These are phyloP conservation scores for Lumbricus terrestris DNA, from an alignment of 2,888 invertebrate species.

Conservation along the genomic window DNA sequence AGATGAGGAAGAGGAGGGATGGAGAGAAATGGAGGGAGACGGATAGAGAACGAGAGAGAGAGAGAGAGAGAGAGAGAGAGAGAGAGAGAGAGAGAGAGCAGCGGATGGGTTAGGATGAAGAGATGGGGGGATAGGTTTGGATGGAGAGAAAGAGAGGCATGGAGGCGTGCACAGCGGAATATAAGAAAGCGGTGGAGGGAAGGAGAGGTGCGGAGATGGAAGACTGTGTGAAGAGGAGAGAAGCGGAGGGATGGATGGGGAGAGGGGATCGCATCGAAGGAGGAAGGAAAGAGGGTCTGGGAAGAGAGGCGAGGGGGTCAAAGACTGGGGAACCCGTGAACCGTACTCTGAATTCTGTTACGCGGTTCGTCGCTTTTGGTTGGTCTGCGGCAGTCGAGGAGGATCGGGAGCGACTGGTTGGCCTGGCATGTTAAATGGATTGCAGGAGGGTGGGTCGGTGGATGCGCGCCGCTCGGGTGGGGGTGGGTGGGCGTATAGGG, in stretches of 20 bases:
- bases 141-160: background rate
- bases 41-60: background rate
- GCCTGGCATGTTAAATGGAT: constrained; percentile 3
- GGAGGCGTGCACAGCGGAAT: background rate
- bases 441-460: background rate
- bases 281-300: background rate
- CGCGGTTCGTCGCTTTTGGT: background rate
- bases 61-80: too few species aligned
- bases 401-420: too few species aligned
- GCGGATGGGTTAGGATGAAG: background rate
- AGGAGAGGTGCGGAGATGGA: background rate
- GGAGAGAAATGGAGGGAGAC: background rate
- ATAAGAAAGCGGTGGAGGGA: background rate
- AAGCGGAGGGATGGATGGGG: background rate
- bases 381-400: background rate
- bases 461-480: too few species aligned
- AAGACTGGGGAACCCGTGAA: constrained; percentile 3
- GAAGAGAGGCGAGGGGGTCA: background rate
- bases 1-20: background rate
- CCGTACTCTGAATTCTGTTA: constrained; percentile 3
- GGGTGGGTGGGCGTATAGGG: background rate
- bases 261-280: background rate
- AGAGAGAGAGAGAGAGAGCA: background rate
- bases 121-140: background rate
- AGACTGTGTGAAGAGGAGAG: background rate